These are phyloP conservation scores for Xestoiulus laeticollis DNA, from an alignment of 2,888 invertebrate genomes.

Conservation along the genomic window DNA sequence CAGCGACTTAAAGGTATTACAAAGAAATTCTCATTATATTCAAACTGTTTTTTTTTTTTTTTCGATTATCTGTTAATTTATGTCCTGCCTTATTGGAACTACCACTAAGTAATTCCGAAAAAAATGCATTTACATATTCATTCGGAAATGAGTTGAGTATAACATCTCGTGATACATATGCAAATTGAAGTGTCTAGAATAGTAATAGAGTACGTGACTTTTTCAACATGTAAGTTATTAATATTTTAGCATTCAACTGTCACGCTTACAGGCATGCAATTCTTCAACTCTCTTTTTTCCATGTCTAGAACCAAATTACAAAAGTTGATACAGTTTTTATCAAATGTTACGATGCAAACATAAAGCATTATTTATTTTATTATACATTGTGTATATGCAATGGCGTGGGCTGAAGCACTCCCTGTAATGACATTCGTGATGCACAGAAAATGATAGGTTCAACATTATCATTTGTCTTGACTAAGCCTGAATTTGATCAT, in stretches of 20 bases:
- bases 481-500: background rate
- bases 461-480: background rate
- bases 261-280: background rate
- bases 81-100: background rate
- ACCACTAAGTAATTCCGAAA: background rate
- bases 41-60: background rate
- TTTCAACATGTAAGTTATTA: background rate
- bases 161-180: background rate
- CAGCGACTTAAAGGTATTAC: background rate
- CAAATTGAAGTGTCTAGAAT: background rate
- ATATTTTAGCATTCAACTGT: constrained; percentile 3
- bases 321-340: background rate
- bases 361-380: background rate
- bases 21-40: background rate
- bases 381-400: background rate
- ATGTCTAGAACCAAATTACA: background rate
- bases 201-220: constrained; percentile 15
- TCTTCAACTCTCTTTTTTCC: background rate
- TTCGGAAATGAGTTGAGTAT: background rate
- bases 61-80: background rate
- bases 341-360: background rate
- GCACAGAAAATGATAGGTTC: background rate
- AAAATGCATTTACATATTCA: background rate
- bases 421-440: background rate
- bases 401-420: background rate